Conservation (phyloP, 2,797 vertebrate species). For the Apogon talboti region DNA sequence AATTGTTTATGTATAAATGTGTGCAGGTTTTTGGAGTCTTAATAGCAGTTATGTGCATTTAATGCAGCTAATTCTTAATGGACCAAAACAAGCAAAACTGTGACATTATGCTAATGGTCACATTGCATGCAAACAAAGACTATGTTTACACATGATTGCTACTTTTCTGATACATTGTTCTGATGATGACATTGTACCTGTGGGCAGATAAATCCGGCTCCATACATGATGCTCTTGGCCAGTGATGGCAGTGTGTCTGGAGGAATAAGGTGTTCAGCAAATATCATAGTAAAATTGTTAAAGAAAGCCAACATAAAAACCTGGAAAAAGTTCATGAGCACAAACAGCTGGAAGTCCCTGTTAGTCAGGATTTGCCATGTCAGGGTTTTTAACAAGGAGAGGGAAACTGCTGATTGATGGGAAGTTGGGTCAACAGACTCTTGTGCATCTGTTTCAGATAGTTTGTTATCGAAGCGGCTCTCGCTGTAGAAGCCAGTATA, state of each 20-base stretch:
- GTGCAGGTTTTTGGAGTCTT: too few relatives aligned
- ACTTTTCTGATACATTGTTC: neutral
- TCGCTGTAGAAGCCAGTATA: constrained; percentile 86
- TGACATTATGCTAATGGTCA: too few relatives aligned
- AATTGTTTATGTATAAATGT: too few relatives aligned
- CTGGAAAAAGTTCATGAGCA: constrained; percentile 93
- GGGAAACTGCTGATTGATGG: constrained; percentile 65
- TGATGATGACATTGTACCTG: constrained; percentile 81
- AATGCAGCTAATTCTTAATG: too few relatives aligned
- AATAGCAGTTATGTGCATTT: too few relatives aligned
- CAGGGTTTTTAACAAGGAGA: constrained; percentile 78
- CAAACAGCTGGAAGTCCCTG: constrained; percentile 88
- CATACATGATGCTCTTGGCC: constrained; percentile 90
- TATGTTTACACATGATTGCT: neutral
- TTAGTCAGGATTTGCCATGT: constrained; percentile 88
- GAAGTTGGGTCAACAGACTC: constrained; percentile 6
- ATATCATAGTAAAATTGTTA: constrained; percentile 94
- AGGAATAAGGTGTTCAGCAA: constrained; percentile 90
- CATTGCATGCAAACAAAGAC: neutral
- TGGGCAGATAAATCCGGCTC: constrained; percentile 92
- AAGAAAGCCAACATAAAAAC: constrained; percentile 91
- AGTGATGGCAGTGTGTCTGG: constrained; percentile 83
- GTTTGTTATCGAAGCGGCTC: constrained; percentile 80
- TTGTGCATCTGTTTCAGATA: neutral
- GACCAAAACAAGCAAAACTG: too few relatives aligned